Evolutionary conservation across 2,113 vertebrate genomes (phyloP).

Genomic region (Vulpes lagopus): DNA sequence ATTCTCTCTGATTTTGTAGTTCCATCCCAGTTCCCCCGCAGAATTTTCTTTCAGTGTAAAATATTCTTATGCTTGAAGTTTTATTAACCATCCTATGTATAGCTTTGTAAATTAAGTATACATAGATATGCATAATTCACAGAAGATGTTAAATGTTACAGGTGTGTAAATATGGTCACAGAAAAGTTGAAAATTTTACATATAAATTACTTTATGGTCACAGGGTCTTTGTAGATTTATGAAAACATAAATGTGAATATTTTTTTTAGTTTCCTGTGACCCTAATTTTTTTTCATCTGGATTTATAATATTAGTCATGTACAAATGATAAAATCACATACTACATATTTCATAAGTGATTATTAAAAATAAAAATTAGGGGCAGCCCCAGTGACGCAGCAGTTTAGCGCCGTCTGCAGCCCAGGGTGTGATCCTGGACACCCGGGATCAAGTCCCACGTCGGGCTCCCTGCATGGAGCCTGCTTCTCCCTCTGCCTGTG

Average conservation of each 20-base stretch:
- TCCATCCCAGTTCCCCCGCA: neutral
- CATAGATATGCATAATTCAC: neutral
- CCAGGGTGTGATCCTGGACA: too few species aligned
- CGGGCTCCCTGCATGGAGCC: too few species aligned
- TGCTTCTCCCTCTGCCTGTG: too few species aligned
- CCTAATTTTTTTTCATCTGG: neutral
- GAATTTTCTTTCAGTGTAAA: constrained; percentile 7
- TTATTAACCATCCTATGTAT: neutral
- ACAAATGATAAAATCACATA: constrained; percentile 1
- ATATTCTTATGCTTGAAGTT: neutral
- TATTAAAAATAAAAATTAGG: neutral
- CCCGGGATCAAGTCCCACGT: too few species aligned
- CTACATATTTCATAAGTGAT: neutral
- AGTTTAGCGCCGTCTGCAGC: too few species aligned
- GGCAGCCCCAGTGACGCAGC: too few species aligned
- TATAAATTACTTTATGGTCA: neutral
- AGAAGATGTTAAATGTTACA: neutral
- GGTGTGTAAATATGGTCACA: neutral
- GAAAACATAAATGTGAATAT: neutral
- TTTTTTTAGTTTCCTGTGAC: neutral
- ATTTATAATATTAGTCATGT: neutral
- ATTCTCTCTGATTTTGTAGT: neutral
- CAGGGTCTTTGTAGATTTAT: neutral
- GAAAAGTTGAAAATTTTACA: constrained; percentile 2
- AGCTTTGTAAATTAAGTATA: neutral